A percentile compares a stretch with the other conserved stretches of the same genome.
Conservation (phyloP, 2,797 vertebrate genomes). For the Margarornis squamiger region DNA sequence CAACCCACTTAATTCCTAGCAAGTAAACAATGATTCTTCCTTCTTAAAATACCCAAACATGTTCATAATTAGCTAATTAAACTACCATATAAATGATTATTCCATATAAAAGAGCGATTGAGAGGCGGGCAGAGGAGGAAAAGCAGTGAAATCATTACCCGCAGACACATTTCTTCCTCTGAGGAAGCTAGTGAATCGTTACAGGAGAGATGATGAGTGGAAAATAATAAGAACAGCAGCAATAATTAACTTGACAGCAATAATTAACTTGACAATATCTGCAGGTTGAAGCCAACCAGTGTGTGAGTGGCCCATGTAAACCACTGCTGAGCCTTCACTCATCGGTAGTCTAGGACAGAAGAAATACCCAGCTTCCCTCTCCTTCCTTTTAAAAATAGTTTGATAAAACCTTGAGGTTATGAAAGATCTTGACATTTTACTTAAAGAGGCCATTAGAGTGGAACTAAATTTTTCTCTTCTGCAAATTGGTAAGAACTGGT, state of each 20-base stretch:
- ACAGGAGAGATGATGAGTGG: background rate
- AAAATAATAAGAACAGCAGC: slow-evolving; percentile 17
- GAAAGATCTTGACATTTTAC: background rate
- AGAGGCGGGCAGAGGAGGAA: slow-evolving; percentile 2
- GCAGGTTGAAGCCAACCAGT: background rate
- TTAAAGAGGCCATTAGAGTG: background rate
- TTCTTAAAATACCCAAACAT: slow-evolving; percentile 24
- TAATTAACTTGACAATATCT: slow-evolving; percentile 15
- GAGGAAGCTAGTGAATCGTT: background rate
- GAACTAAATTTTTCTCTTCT: background rate
- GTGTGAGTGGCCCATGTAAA: background rate
- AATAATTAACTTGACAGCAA: slow-evolving; percentile 23
- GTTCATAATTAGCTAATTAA: slow-evolving; percentile 71
- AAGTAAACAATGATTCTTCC: slow-evolving; percentile 60
- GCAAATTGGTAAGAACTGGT: background rate
- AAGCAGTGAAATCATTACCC: background rate
- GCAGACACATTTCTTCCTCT: background rate
- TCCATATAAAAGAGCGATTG: slow-evolving; percentile 35
- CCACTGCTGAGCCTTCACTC: background rate
- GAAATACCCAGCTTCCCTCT: background rate
- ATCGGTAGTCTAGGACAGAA: background rate
- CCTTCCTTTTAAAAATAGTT: background rate
- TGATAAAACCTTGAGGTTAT: background rate
- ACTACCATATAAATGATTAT: slow-evolving; percentile 42
- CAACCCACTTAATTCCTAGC: slow-evolving; percentile 57